Conservation (phyloP, 2,888 invertebrate species). For the Pyralis farinalis region DNA sequence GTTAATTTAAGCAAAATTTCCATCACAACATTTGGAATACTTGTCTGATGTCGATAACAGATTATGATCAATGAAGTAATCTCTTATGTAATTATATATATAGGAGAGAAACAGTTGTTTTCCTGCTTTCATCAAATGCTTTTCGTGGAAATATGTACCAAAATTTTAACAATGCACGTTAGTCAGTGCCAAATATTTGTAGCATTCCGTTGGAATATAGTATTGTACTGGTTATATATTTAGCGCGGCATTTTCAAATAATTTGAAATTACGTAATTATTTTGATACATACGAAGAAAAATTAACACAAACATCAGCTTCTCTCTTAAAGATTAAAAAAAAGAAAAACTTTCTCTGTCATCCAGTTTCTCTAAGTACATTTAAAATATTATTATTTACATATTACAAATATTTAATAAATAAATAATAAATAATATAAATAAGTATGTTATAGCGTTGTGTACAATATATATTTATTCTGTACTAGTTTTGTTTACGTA, state of each 20-base stretch:
- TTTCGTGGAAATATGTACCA: conserved; percentile 4
- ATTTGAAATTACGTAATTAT: neutral
- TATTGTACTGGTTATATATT: conserved; percentile 6
- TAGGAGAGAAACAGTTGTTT: conserved; percentile 1
- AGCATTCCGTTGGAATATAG: neutral
- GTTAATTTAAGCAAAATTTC: neutral
- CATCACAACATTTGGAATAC: no score
- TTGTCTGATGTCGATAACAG: neutral
- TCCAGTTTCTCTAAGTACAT: no score
- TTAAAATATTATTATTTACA: no score
- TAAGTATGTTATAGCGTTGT: no score
- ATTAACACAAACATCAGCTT: no score
- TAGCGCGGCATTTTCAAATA: neutral
- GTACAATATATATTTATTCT: no score
- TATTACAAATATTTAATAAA: no score
- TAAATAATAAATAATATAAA: no score
- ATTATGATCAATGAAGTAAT: neutral
- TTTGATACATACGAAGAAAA: neutral
- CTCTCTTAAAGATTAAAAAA: no score
- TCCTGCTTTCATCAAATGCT: conserved; percentile 6
- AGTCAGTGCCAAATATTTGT: conserved; percentile 7
- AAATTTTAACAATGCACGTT: neutral
- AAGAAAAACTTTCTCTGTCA: no score
- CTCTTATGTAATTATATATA: neutral
- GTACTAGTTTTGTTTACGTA: no score